Evolutionary conservation across 2,797 vertebrate species (phyloP).

Genomic region (Nyctibius grandis): DNA sequence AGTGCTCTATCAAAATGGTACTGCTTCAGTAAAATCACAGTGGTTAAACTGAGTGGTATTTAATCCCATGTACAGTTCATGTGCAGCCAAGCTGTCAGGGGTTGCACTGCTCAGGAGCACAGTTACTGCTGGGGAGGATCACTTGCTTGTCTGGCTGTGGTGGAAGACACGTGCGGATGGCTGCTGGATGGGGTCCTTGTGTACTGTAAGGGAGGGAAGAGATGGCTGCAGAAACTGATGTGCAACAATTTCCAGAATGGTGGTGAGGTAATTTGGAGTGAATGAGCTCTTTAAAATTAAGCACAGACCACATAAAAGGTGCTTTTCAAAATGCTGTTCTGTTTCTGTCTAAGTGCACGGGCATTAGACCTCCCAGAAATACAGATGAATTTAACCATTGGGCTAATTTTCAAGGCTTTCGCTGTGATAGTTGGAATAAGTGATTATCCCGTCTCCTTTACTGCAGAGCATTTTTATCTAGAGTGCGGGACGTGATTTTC

Average conservation of each 20-base stretch:
- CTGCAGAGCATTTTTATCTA: background rate
- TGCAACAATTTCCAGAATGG: background rate
- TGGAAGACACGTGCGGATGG: fast-evolving
- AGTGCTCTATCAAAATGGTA: background rate
- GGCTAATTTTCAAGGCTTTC: conserved; percentile 25
- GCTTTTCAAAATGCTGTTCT: background rate
- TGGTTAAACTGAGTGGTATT: background rate
- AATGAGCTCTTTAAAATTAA: conserved; percentile 20
- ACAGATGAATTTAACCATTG: background rate
- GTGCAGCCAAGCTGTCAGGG: background rate
- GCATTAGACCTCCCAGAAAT: background rate
- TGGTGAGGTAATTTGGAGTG: background rate
- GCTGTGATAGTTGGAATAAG: background rate
- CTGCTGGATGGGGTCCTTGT: background rate
- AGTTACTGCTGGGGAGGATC: fast-evolving
- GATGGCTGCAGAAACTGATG: background rate
- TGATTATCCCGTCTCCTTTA: background rate
- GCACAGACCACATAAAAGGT: background rate
- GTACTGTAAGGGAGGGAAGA: background rate
- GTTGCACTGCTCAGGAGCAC: background rate
- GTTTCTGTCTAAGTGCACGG: background rate
- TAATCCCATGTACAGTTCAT: background rate
- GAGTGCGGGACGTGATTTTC: conserved; percentile 9
- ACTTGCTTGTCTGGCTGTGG: background rate
- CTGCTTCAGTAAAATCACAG: background rate